A percentile compares a stretch with the other conserved stretches of the same genome.
Conservation (phyloP, 2,888 invertebrate genomes). For the Euzetes globulus region DNA sequence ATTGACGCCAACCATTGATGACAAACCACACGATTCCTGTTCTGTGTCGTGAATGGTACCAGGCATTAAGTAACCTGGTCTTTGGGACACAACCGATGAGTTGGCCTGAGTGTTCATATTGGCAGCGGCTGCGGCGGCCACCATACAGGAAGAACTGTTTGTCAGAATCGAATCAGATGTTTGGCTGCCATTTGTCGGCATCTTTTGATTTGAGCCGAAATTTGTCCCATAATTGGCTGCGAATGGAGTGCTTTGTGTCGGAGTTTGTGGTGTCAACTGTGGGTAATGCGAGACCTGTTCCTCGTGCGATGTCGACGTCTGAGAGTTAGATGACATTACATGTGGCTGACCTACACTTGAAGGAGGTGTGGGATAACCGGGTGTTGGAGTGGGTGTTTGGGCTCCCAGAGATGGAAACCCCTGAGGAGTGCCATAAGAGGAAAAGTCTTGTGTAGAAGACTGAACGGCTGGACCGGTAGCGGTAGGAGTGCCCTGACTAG, state of each 20-base stretch:
- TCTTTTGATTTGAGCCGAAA: constrained; percentile 17
- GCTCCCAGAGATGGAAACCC: constrained; percentile 8
- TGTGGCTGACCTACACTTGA: constrained; percentile 36
- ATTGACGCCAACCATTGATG: constrained; percentile 3
- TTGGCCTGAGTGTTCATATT: not conserved
- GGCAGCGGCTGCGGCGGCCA: constrained; percentile 30
- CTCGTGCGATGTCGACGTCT: constrained; percentile 4
- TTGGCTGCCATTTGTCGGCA: constrained; percentile 13
- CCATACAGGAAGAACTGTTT: constrained; percentile 32
- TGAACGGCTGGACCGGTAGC: constrained; percentile 25
- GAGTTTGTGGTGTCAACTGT: constrained; percentile 7
- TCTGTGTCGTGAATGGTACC: constrained; percentile 1
- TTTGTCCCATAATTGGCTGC: not conserved
- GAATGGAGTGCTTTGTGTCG: constrained; percentile 31
- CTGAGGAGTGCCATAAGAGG: constrained; percentile 28
- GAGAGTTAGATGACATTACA: constrained; percentile 32
- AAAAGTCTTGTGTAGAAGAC: constrained; percentile 23
- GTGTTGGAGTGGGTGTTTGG: constrained; percentile 34
- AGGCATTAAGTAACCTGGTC: not conserved
- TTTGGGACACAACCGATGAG: not conserved
- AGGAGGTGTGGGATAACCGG: constrained; percentile 37
- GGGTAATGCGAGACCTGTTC: constrained; percentile 31
- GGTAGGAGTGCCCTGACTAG: constrained; percentile 34
- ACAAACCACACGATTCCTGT: constrained; percentile 14
- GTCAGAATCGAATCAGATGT: constrained; percentile 2